These are phyloP conservation scores for Clepsis dumicolana DNA, from an alignment of 2,888 invertebrate genomes.

Conservation along the genomic window DNA sequence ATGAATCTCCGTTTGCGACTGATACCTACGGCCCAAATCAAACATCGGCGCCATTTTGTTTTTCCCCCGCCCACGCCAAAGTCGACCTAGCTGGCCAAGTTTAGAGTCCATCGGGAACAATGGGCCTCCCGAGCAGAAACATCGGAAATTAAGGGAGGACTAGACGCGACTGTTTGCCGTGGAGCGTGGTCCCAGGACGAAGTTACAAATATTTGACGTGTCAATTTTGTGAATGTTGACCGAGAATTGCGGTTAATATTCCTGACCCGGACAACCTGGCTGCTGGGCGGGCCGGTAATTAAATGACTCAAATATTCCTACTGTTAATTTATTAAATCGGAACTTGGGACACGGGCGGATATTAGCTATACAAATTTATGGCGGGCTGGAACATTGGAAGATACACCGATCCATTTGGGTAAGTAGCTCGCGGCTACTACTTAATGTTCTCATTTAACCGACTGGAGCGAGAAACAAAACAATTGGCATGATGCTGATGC, in stretches of 20 bases:
- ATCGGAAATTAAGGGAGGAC: constrained; percentile 86
- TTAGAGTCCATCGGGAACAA: constrained; percentile 63
- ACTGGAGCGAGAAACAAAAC: background rate
- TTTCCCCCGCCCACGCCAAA: constrained; percentile 68
- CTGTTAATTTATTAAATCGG: constrained; percentile 77
- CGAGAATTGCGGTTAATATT: constrained; percentile 86
- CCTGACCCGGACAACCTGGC: constrained; percentile 78
- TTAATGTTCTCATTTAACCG: constrained; percentile 26
- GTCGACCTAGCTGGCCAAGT: constrained; percentile 58
- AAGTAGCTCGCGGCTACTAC: constrained; percentile 39
- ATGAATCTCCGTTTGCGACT: constrained; percentile 85
- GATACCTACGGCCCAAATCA: constrained; percentile 83
- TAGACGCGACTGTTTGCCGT: constrained; percentile 86
- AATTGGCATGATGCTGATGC: too few relatives aligned
- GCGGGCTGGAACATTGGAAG: constrained; percentile 46
- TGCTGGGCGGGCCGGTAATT: constrained; percentile 78
- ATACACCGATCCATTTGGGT: constrained; percentile 43
- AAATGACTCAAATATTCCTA: constrained; percentile 82
- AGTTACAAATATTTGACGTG: constrained; percentile 87
- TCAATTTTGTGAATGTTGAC: constrained; percentile 87
- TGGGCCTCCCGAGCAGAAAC: constrained; percentile 68
- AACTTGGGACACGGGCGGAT: constrained; percentile 52
- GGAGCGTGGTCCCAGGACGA: constrained; percentile 85
- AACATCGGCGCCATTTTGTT: constrained; percentile 86
- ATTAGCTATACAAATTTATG: constrained; percentile 64